Evolutionary conservation across 2,797 vertebrate species (phyloP).

Genomic region (Mergus octosetaceus): DNA sequence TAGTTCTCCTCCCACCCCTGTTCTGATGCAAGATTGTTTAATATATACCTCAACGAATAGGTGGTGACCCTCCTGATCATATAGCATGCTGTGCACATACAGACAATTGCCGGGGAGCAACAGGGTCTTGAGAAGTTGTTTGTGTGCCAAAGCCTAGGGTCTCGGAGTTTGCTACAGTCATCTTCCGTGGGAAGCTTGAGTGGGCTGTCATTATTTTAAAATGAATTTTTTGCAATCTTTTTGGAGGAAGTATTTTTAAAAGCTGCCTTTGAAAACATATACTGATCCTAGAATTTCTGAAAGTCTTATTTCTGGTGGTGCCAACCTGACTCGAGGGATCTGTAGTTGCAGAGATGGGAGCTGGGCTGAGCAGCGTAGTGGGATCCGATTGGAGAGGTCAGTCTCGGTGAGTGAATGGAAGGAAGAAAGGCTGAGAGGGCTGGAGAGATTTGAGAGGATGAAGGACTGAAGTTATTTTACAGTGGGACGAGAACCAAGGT

Average conservation of each 20-base stretch:
- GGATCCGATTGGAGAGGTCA: neutral
- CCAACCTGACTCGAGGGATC: neutral
- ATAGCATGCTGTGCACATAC: fast-evolving
- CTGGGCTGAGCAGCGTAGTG: neutral
- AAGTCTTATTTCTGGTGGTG: neutral
- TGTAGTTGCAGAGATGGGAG: neutral
- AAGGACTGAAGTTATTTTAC: neutral
- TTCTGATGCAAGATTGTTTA: constrained; percentile 14
- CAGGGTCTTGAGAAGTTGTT: neutral
- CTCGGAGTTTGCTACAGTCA: neutral
- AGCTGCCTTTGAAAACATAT: neutral
- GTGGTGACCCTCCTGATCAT: neutral
- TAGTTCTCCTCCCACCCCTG: neutral
- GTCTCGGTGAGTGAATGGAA: neutral
- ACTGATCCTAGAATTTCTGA: neutral
- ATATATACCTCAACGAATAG: neutral
- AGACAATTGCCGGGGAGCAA: neutral
- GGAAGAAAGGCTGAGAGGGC: neutral
- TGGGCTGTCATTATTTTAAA: neutral
- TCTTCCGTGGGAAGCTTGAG: neutral
- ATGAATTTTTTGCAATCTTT: neutral
- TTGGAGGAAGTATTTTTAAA: neutral
- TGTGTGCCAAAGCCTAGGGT: neutral
- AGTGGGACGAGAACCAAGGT: neutral
- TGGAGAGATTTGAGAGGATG: neutral